Base-by-base conservation (phyloP, 2,113 vertebrate genomes). In the Tachycineta bicolor region DNA sequence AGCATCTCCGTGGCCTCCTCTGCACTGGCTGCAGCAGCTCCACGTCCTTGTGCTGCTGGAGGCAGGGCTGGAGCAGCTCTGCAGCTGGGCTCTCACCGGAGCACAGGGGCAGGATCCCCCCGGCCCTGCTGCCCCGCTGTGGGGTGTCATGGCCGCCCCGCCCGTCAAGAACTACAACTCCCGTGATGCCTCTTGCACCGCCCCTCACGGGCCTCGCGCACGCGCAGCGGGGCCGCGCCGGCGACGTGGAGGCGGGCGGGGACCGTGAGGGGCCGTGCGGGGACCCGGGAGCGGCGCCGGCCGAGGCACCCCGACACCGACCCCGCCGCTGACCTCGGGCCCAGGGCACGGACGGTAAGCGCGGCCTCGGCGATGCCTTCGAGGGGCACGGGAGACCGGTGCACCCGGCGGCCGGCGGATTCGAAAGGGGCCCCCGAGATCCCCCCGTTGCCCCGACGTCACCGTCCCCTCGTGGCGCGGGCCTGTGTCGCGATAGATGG, bases 211-310 rank as follows among this genome's bases (percentile, higher is more conserved):
- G 0, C 4, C 16, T 29, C 6, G 43, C 76, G 76, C 85, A 64
- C 3, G 85, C 85, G 76, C 76, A 34, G 21, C 25, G 21, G 7
- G 9, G 58, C 34, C 6, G 25, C 34, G 34, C 17, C 67, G 85
- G 50, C 85, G 85, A 88, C 85, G 85, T 88, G 85, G 85, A 88
- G 64, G 74, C 74, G 65, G 65, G 85, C 74, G 75, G 84, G 56
- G 65, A 70, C 31, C 28, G 84, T 16, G 49, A 46, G 74, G 64
- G 74, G 64, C 84, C 39, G 64, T 62, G 39, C n/a, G 74, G 75
- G 65, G 56, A 56, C 56, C 31, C 34, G n/a, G 12, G 67, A 63
- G 58, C 43, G 25, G 58, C 34, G 5, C 39, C n/a, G 65, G 65
- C 47, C 64, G 24, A 41, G 20, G 13, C 25, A 6, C n/a, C 19